These are phyloP conservation scores for Phocides pigmalion DNA, from an alignment of 1,140 invertebrate species.

Conservation along the genomic window DNA sequence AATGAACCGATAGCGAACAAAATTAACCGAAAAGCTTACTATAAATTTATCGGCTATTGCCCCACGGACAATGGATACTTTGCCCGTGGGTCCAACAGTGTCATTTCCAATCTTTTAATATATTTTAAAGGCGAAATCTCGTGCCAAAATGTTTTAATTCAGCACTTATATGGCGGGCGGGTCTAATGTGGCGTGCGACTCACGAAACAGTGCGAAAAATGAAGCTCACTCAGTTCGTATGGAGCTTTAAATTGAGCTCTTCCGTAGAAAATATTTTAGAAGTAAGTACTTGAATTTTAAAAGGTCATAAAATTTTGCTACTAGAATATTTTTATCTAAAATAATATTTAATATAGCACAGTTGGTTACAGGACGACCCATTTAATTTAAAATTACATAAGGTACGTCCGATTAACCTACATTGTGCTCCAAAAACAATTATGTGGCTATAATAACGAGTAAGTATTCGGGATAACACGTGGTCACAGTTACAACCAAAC, in stretches of 20 bases:
- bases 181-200: slow-evolving; percentile 30
- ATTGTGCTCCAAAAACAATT: background rate
- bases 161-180: slow-evolving; percentile 48
- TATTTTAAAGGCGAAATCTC: slow-evolving; percentile 55
- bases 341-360: background rate
- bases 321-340: slow-evolving; percentile 1
- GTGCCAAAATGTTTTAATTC: slow-evolving; percentile 69
- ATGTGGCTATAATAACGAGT: too few relatives aligned
- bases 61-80: slow-evolving; percentile 54
- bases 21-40: slow-evolving; percentile 52
- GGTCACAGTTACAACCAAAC: too few relatives aligned
- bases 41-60: slow-evolving; percentile 61
- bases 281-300: slow-evolving; percentile 25
- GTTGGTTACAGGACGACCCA: background rate
- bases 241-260: slow-evolving; percentile 41
- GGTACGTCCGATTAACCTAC: background rate
- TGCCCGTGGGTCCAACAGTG: slow-evolving; percentile 40
- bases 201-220: slow-evolving; percentile 61
- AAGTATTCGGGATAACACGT: too few relatives aligned
- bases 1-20: slow-evolving; percentile 65
- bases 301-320: slow-evolving; percentile 8
- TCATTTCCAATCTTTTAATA: slow-evolving; percentile 61
- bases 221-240: slow-evolving; percentile 48
- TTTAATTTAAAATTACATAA: background rate
- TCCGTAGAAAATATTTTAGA: slow-evolving; percentile 17